Evolutionary conservation across 2,113 vertebrate species (phyloP).

Genomic region (Corythornis madagascariensis): DNA sequence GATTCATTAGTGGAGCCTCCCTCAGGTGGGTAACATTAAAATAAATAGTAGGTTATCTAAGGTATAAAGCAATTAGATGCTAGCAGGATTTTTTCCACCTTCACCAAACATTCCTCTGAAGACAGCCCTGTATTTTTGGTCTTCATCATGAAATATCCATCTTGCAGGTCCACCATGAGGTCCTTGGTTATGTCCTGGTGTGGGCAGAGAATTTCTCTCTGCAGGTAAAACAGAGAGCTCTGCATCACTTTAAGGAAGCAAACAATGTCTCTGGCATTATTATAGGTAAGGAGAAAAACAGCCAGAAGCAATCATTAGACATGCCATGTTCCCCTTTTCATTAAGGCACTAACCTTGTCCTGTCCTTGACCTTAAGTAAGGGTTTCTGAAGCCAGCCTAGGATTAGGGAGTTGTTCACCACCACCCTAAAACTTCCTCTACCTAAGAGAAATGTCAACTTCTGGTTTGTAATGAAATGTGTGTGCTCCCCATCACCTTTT

Average conservation of each 20-base stretch:
- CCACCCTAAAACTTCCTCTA: neutral
- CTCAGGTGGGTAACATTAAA: constrained; percentile 39
- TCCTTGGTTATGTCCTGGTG: neutral
- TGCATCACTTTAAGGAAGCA: neutral
- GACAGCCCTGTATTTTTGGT: neutral
- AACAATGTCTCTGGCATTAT: neutral
- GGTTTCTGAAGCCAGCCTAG: neutral
- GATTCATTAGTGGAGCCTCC: constrained; percentile 45
- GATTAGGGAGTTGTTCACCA: neutral
- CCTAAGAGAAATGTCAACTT: neutral
- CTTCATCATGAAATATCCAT: neutral
- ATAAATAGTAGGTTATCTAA: constrained; percentile 52
- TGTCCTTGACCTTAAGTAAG: constrained; percentile 17
- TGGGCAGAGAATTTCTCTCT: neutral
- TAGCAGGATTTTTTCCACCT: constrained; percentile 2
- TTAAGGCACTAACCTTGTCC: constrained; percentile 18
- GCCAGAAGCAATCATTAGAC: constrained; percentile 34
- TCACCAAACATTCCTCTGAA: neutral
- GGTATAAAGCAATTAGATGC: neutral
- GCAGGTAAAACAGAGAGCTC: neutral
- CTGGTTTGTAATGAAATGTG: neutral
- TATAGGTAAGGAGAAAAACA: constrained; percentile 30
- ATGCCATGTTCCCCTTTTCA: neutral
- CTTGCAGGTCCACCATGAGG: neutral
- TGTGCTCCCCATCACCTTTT: neutral